A percentile compares a stretch with the other conserved stretches of the same genome.
Evolutionary conservation across 2,113 vertebrate genomes (phyloP).

Genomic region (Pungitius pungitius): DNA sequence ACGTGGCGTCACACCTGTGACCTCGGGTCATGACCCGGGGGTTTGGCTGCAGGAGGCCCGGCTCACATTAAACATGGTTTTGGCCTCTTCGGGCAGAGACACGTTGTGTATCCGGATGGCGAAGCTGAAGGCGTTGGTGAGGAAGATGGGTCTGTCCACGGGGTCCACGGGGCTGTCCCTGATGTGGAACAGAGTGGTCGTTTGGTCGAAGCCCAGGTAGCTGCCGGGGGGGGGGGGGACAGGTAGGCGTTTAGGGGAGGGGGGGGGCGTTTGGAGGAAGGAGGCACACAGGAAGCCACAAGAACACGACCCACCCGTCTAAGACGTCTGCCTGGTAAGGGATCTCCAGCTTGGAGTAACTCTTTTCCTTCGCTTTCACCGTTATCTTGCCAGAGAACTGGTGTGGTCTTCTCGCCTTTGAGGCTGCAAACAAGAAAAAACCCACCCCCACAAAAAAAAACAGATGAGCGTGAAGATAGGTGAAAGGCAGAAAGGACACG

Average conservation of each 20-base stretch:
- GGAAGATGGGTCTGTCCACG: slow-evolving; percentile 88
- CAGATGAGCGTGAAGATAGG: slow-evolving; percentile 21
- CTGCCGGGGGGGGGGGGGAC: slow-evolving; percentile 52
- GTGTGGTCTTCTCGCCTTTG: slow-evolving; percentile 91
- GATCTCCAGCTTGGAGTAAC: slow-evolving; percentile 99
- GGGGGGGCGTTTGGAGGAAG: background rate
- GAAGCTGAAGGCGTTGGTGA: slow-evolving; percentile 95
- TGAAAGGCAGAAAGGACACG: slow-evolving; percentile 4
- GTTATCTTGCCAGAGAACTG: slow-evolving; percentile 98
- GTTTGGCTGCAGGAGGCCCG: too few relatives aligned
- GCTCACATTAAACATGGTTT: slow-evolving; percentile 91
- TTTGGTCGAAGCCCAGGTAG: slow-evolving; percentile 95
- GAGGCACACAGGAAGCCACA: background rate
- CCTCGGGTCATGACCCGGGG: too few relatives aligned
- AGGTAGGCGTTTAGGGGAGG: background rate
- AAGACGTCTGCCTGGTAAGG: slow-evolving; percentile 98
- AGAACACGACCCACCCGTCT: slow-evolving; percentile 88
- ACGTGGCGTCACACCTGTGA: background rate
- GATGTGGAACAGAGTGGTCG: slow-evolving; percentile 96
- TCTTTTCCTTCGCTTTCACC: slow-evolving; percentile 98
- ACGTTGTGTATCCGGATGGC: slow-evolving; percentile 92
- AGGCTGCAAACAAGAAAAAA: slow-evolving; percentile 81
- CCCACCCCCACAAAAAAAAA: background rate
- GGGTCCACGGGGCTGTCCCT: slow-evolving; percentile 92
- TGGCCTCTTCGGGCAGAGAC: slow-evolving; percentile 91